These are phyloP conservation scores for Dasysyrphus albostriatus DNA, from an alignment of 2,888 invertebrate genomes.

Conservation along the genomic window DNA sequence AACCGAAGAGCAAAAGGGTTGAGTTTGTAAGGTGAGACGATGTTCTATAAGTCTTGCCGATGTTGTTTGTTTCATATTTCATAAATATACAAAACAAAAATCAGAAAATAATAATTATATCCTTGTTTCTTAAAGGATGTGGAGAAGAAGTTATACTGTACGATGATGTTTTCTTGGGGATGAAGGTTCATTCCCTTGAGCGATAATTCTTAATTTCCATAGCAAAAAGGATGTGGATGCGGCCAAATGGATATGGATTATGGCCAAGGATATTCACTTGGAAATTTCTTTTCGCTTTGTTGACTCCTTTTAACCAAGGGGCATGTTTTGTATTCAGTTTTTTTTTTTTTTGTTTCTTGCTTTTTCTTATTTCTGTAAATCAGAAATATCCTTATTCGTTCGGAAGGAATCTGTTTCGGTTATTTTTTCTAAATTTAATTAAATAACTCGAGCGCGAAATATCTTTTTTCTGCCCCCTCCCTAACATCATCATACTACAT, in stretches of 20 bases:
- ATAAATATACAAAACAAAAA: constrained; percentile 64
- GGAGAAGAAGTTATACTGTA: constrained; percentile 36
- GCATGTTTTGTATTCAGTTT: constrained; percentile 36
- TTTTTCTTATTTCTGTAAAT: constrained; percentile 2
- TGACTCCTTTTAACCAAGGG: constrained; percentile 73
- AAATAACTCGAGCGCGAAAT: constrained; percentile 70
- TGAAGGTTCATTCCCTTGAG: constrained; percentile 62
- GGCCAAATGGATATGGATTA: constrained; percentile 73
- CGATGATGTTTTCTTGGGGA: constrained; percentile 12
- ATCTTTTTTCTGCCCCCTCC: constrained; percentile 56
- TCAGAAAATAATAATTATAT: constrained; percentile 72
- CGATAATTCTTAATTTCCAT: constrained; percentile 72
- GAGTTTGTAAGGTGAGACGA: constrained; percentile 53
- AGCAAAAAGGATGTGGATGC: constrained; percentile 57
- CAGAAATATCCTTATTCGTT: constrained; percentile 4
- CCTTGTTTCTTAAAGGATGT: constrained; percentile 60
- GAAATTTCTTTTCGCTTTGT: constrained; percentile 76
- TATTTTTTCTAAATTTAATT: constrained; percentile 75
- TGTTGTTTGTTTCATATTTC: constrained; percentile 69
- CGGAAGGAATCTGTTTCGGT: constrained; percentile 61
- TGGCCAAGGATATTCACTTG: constrained; percentile 72
- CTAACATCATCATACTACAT: neutral
- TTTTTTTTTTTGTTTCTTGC: constrained; percentile 10
- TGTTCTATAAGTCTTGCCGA: constrained; percentile 20
- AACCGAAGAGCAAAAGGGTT: constrained; percentile 39